These are phyloP conservation scores for Rhinichthys osculus DNA, from an alignment of 2,797 vertebrate genomes.

Conservation along the genomic window DNA sequence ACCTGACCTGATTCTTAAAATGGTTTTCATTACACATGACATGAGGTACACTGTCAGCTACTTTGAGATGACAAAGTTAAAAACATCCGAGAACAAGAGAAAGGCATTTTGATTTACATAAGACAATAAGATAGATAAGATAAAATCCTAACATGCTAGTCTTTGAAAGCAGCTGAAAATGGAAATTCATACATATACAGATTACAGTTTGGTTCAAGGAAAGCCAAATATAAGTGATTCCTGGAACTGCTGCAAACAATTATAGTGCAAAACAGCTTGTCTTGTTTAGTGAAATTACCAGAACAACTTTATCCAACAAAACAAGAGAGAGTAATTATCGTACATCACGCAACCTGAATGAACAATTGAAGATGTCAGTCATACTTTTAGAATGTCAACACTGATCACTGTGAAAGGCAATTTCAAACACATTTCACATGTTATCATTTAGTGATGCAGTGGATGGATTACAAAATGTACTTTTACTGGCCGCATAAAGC, in stretches of 20 bases:
- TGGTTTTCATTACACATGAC: background rate
- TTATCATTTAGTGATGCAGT: background rate
- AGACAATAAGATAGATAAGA: background rate
- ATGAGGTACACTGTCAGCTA: background rate
- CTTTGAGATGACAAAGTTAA: background rate
- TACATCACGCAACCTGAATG: background rate
- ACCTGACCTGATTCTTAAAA: background rate
- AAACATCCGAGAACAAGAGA: background rate
- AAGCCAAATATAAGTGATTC: background rate
- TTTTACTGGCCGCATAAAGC: background rate
- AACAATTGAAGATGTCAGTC: background rate
- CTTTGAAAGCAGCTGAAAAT: background rate
- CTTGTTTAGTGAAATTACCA: background rate
- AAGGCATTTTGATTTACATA: background rate
- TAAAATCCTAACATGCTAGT: background rate
- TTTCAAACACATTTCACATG: background rate
- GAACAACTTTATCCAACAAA: background rate
- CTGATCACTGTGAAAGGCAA: background rate
- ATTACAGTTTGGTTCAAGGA: background rate
- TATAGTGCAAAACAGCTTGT: background rate
- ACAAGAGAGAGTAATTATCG: background rate
- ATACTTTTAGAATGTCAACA: background rate
- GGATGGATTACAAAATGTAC: background rate
- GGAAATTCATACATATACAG: background rate
- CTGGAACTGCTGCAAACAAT: slow-evolving; percentile 16